Base-by-base conservation (phyloP, 2,797 vertebrate genomes). In the Poliocrania exsul region DNA sequence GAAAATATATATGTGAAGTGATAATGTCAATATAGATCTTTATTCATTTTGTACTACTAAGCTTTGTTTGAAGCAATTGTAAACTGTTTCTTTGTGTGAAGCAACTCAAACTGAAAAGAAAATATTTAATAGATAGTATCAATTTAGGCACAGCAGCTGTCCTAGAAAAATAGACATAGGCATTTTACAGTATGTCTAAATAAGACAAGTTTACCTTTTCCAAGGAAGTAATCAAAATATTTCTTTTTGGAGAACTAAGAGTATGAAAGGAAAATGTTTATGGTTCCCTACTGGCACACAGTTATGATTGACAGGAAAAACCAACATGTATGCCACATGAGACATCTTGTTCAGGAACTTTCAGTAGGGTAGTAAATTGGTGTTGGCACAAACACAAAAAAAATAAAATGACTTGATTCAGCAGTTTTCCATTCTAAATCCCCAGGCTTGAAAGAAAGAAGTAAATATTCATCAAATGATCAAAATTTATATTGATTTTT, bases 401-500 rank as follows among this genome's bases (percentile, higher is more conserved):
- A 98, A 98, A 96, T 97, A 97, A 98, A 98, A 98, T 97, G 95
- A 97, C 98, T 98, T 98, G 98, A 98, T 98, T 98, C 98, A 98
- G 98, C 98, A 98, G 93, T 98, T 98, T 98, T 98, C 96, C 97
- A 95, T 97, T 97, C 95, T 90, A 96, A 98, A 97, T 98, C 97
- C 97, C 97, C 81, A 94, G 93, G 96, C 97, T 96, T 94, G 49
- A 93, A 97, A 97, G 98, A 97, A 97, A 97, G 96, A 98, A 97
- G 98, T 98, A 98, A 98, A 98, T 98, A 98, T 98, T 98, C 98
- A 98, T 98, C 98, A 98, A 98, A 98, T 98, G 98, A 98, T 98
- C 97, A 98, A 98, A 98, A 98, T 98, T 98, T 98, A 98, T 98
- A 99, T 98, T 98, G 98, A 99, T 98, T 98, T 98, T 98, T 98